Conservation (phyloP, 2,888 invertebrate species). For the Creontiades dilutus region DNA sequence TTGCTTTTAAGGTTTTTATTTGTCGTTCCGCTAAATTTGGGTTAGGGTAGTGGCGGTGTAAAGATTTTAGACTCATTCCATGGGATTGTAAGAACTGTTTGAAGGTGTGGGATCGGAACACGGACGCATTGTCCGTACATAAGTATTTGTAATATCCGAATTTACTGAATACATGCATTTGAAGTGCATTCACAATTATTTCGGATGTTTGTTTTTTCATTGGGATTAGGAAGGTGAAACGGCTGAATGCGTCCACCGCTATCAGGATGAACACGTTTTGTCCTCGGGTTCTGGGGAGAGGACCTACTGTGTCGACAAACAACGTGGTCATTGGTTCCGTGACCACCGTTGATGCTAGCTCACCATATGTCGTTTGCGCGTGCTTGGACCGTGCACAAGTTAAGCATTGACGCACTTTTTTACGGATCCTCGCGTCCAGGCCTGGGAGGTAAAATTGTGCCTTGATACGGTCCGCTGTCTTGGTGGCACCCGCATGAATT, state of each 20-base stretch:
- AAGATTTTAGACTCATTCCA: not conserved
- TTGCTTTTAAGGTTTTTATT: constrained; percentile 35
- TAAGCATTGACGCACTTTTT: not conserved
- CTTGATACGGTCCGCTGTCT: not conserved
- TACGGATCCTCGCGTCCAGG: not conserved
- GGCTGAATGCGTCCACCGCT: constrained; percentile 20
- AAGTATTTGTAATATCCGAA: not conserved
- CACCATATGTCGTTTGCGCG: not conserved
- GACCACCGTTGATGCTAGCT: not conserved
- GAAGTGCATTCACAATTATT: not conserved
- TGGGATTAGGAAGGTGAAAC: not conserved
- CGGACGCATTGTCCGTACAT: constrained; percentile 24
- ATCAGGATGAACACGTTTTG: not conserved
- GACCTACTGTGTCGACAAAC: not conserved
- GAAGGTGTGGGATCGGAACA: not conserved
- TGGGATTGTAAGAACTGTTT: not conserved
- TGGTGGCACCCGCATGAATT: not conserved
- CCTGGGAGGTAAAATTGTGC: not conserved
- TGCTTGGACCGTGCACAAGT: not conserved
- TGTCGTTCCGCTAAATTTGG: constrained; percentile 42
- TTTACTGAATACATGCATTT: not conserved
- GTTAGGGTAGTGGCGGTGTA: constrained; percentile 26
- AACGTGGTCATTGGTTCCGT: not conserved
- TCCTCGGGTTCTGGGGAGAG: not conserved
- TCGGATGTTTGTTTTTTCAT: not conserved